Conservation (phyloP, 53 echinoderm and acorn worm species). For the Luidia sarsii region DNA sequence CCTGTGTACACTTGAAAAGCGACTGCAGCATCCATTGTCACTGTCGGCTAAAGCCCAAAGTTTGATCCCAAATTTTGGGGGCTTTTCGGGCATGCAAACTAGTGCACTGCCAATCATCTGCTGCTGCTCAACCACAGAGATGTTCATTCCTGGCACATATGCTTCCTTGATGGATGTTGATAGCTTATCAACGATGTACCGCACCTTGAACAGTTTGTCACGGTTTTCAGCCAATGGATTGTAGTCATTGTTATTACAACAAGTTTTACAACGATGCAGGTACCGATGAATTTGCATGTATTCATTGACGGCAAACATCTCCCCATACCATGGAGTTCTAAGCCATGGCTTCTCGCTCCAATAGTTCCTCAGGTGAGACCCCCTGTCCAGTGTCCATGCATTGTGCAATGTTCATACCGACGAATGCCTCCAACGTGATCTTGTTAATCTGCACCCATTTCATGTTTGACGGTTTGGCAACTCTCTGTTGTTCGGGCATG, state of each 20-base stretch:
- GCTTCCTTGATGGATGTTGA: neutral
- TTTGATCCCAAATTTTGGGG: neutral
- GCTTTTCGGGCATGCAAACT: slow-evolving; percentile 16
- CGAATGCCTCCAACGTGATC: slow-evolving; percentile 18
- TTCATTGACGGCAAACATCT: slow-evolving; percentile 12
- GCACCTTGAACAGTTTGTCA: slow-evolving; percentile 26
- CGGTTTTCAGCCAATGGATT: slow-evolving; percentile 2
- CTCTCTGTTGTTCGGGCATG: no score
- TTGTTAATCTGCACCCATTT: neutral
- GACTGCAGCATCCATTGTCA: no score
- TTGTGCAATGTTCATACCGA: slow-evolving; percentile 28
- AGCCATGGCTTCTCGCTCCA: slow-evolving; percentile 16
- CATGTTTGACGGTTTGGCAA: no score
- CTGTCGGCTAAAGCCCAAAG: no score
- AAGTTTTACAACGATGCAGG: no score
- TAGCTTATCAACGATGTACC: slow-evolving; percentile 1
- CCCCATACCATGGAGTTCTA: slow-evolving; percentile 23
- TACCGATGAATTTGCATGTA: slow-evolving; percentile 31
- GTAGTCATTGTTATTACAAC: slow-evolving; percentile 10
- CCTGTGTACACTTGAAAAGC: slow-evolving; percentile 10
- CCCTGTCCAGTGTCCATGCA: slow-evolving; percentile 19
- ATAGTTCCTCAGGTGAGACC: slow-evolving; percentile 19
- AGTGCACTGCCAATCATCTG: neutral
- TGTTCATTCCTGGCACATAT: no score
- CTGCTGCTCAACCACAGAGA: neutral